phyloP scores from a whole-genome alignment of 2,797 vertebrate species.

The Carcharodon carcharias region DNA sequence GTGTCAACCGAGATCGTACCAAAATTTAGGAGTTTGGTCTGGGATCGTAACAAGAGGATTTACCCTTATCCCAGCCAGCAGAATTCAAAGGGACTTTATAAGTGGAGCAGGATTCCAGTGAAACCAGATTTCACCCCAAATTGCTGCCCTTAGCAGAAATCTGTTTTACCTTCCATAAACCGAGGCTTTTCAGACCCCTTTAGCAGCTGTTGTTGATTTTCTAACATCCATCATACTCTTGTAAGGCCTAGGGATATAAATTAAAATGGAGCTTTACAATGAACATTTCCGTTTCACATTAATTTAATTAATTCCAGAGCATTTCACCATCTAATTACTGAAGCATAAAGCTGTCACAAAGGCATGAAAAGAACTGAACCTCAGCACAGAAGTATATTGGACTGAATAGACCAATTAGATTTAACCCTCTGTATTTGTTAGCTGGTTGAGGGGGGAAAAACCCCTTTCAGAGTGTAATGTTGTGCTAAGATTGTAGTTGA shows the following conservation, averaged over 20 bases:
- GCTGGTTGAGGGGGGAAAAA: background rate
- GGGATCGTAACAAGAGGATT: background rate
- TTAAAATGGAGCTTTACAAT: background rate
- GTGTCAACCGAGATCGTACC: too few relatives aligned
- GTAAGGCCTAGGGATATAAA: background rate
- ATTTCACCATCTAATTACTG: background rate
- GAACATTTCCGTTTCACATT: background rate
- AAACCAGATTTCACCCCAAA: background rate
- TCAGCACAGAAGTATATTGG: background rate
- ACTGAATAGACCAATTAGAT: background rate
- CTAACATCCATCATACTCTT: background rate
- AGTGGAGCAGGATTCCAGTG: background rate
- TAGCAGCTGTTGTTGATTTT: background rate
- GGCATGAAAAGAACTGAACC: background rate
- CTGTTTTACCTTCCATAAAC: background rate
- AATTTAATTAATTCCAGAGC: background rate
- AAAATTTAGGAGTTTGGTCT: too few relatives aligned
- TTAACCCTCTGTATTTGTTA: background rate
- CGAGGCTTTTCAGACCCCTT: background rate
- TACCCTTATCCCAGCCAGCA: background rate
- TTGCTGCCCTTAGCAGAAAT: background rate
- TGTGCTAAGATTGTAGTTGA: background rate
- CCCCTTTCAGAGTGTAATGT: background rate
- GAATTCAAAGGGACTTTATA: background rate
- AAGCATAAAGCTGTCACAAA: background rate